Conservation (phyloP, 2,888 invertebrate genomes). For the Mellilla xanthometata region DNA sequence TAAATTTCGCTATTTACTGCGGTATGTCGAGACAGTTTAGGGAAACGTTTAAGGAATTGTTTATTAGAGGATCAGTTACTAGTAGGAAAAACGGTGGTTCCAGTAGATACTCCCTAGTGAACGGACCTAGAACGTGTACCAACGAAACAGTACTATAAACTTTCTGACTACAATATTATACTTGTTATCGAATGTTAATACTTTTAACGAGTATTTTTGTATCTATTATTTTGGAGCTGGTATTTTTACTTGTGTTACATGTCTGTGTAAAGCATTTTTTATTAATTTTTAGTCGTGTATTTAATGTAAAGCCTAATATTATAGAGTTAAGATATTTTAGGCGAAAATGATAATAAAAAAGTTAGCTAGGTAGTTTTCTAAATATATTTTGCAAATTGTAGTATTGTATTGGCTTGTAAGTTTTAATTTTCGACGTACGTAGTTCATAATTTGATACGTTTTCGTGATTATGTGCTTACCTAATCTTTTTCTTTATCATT, state of each 20-base stretch:
- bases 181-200: slow-evolving; percentile 14
- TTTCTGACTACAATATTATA: slow-evolving; percentile 27
- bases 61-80: slow-evolving; percentile 85
- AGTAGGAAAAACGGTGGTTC: slow-evolving; percentile 86
- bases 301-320: slow-evolving; percentile 14
- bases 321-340: slow-evolving; percentile 11
- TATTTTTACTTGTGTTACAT: slow-evolving; percentile 44
- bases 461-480: slow-evolving; percentile 56
- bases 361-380: slow-evolving; percentile 13
- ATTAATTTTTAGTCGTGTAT: no score
- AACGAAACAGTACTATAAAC: slow-evolving; percentile 90
- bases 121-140: slow-evolving; percentile 91
- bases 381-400: slow-evolving; percentile 16
- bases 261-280: slow-evolving; percentile 29
- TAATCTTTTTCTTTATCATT: slow-evolving; percentile 37
- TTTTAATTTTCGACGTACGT: slow-evolving; percentile 26
- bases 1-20: slow-evolving; percentile 97
- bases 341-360: slow-evolving; percentile 8
- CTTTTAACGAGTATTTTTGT: slow-evolving; percentile 17
- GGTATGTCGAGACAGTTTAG: slow-evolving; percentile 97
- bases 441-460: slow-evolving; percentile 49
- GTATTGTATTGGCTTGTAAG: slow-evolving; percentile 12
- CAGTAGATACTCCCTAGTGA: slow-evolving; percentile 90
- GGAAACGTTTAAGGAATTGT: slow-evolving; percentile 94
- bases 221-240: slow-evolving; percentile 39